Evolutionary conservation across 1,140 invertebrate species (phyloP), one percentile per base, ranked within the genome.

Genomic region (Tribolium castaneum): DNA sequence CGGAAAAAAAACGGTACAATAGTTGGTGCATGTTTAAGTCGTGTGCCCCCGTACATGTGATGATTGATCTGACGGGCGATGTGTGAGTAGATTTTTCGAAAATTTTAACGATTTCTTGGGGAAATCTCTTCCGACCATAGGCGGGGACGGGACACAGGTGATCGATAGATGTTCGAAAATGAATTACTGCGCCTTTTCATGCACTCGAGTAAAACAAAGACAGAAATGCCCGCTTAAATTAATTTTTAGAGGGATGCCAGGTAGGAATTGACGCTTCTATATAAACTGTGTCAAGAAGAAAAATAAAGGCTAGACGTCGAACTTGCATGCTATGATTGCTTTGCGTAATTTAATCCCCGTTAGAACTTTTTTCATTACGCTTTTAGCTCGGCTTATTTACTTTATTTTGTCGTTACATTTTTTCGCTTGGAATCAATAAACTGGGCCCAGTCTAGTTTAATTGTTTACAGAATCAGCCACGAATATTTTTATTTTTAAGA

Each of bases 1-100:
- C 7, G 71, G 72, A 78, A 80, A 79, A 80, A 75, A 66, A 30
- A 52, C 6, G 59, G 66, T 59, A 82, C 79, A 81, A 82, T 82
- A 70, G 66, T 75, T 78, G 78, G 66, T 74, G 76, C 70, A 78
- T 80, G 78, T 82, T 82, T 76, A 82, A 80, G 70, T 49, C 75
- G 39, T 77, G 75, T 75, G 56, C 56, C 30, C 73, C 76, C 72
- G 66, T 73, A 45, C 45, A 78, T 59, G 78, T 78, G 81, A 82
- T 72, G 81, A 35, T 35, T 66, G 59, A 66, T 66, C 13, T 66
- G 59, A 66, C 59, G 14, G 59, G 1, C 25, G 25, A 62, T 62
- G 12, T 34, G 59, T 34, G 30, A 35, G 59, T 34, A 34, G 30
- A 66, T 66, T 13, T 12, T 13, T 12, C 2, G 6, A 66, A 35